Percentiles rank a stretch among this genome's conserved stretches.
These are phyloP conservation scores for Mesoclemmys tuberculata DNA, from an alignment of 2,113 vertebrate genomes.

Conservation along the genomic window DNA sequence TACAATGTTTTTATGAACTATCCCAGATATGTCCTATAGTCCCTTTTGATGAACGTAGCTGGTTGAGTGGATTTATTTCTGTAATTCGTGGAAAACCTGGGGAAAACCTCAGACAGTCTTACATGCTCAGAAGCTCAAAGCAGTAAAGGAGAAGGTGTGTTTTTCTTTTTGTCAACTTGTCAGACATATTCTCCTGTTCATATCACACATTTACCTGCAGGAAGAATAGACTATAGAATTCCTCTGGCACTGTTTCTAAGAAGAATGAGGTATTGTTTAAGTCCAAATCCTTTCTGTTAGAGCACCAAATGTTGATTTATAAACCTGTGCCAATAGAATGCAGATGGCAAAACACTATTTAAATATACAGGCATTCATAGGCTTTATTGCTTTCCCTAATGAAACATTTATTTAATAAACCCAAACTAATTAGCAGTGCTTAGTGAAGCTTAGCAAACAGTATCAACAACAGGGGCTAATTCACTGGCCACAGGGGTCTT, in stretches of 20 bases:
- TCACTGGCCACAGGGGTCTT: neutral
- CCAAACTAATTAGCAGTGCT: conserved; percentile 8
- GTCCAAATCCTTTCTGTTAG: neutral
- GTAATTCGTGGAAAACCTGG: neutral
- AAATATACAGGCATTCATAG: conserved; percentile 10
- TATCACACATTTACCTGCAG: neutral
- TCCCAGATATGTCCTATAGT: neutral
- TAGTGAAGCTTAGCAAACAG: conserved; percentile 5
- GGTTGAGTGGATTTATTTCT: neutral
- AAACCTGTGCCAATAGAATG: neutral
- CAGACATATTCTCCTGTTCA: neutral
- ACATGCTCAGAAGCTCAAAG: neutral
- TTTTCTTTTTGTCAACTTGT: neutral
- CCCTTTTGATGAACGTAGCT: neutral
- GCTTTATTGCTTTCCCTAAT: conserved; percentile 32
- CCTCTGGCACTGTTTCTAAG: neutral
- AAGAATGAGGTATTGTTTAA: neutral
- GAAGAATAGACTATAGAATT: neutral
- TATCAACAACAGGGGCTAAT: conserved; percentile 4
- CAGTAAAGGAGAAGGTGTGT: neutral
- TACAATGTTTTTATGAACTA: neutral
- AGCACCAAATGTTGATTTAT: neutral
- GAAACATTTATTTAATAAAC: conserved; percentile 34
- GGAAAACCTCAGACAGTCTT: neutral
- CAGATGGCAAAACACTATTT: neutral